Percentiles rank a stretch among this genome's conserved stretches.
phyloP scores from a whole-genome alignment of 1,140 invertebrate species.

The Latrodectus geometricus region DNA sequence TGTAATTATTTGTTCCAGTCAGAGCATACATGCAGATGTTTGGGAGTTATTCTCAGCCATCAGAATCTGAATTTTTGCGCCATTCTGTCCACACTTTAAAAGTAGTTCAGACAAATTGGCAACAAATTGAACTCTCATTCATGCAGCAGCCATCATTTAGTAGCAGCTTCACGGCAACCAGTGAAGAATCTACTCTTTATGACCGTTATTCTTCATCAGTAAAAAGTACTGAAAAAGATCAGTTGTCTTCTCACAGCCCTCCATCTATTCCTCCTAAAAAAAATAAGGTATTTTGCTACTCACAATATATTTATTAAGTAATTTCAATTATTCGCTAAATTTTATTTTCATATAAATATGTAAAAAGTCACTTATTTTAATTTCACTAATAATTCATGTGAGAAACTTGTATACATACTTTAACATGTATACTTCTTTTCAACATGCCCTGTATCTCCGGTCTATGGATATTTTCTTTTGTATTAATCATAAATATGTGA shows the following conservation, averaged over 20 bases:
- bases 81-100: constrained; percentile 84
- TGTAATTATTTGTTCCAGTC: constrained; percentile 74
- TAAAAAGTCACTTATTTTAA: too few relatives aligned
- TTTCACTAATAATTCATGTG: too few relatives aligned
- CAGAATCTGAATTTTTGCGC: constrained; percentile 79
- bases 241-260: constrained; percentile 23
- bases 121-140: constrained; percentile 74
- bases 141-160: constrained; percentile 58
- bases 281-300: constrained; percentile 55
- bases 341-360: too few relatives aligned
- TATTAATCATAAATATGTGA: too few relatives aligned
- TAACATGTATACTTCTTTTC: too few relatives aligned
- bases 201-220: constrained; percentile 16
- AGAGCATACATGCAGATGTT: constrained; percentile 97
- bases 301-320: not conserved
- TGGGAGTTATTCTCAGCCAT: constrained; percentile 85
- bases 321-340: too few relatives aligned
- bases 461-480: too few relatives aligned
- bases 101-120: constrained; percentile 72
- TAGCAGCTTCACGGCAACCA: constrained; percentile 49
- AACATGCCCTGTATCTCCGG: too few relatives aligned
- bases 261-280: constrained; percentile 63
- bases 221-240: constrained; percentile 28
- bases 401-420: too few relatives aligned
- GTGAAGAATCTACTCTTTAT: constrained; percentile 63